Conservation (phyloP, 2,797 vertebrate species). For the Anomalospiza imberbis region DNA sequence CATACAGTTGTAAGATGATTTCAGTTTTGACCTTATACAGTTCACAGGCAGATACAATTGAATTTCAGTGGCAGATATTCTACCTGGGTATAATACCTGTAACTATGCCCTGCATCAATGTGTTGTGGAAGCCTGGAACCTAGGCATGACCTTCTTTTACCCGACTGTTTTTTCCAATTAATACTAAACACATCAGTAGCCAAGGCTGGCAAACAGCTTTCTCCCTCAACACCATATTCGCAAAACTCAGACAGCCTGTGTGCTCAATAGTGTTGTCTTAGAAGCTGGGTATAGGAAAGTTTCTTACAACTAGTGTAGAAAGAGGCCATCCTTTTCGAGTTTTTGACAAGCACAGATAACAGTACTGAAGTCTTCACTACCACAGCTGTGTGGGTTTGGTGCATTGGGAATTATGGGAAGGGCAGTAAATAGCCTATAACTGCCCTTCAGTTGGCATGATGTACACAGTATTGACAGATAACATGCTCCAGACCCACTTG, state of each 20-base stretch:
- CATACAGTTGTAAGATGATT: background rate
- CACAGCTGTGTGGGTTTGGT: background rate
- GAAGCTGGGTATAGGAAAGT: background rate
- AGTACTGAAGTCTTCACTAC: background rate
- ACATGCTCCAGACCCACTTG: background rate
- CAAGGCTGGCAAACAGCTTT: background rate
- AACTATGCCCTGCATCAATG: background rate
- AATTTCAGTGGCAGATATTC: background rate
- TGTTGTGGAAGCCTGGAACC: background rate
- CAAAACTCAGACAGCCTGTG: background rate
- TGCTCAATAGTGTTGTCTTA: background rate
- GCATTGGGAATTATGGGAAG: background rate
- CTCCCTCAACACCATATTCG: background rate
- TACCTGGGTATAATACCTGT: too few relatives aligned
- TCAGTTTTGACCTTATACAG: background rate
- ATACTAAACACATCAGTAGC: background rate
- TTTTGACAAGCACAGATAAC: background rate
- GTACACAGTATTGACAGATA: background rate
- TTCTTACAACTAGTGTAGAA: background rate
- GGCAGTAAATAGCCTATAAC: background rate
- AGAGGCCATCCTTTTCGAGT: background rate
- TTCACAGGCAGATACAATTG: background rate
- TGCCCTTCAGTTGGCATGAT: rapidly evolving
- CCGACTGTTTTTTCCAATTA: background rate
- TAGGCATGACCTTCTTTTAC: background rate